Evolutionary conservation across 2,888 invertebrate species (phyloP), one percentile per base, ranked within the genome.

Genomic region (Platynereis dumerilii): DNA sequence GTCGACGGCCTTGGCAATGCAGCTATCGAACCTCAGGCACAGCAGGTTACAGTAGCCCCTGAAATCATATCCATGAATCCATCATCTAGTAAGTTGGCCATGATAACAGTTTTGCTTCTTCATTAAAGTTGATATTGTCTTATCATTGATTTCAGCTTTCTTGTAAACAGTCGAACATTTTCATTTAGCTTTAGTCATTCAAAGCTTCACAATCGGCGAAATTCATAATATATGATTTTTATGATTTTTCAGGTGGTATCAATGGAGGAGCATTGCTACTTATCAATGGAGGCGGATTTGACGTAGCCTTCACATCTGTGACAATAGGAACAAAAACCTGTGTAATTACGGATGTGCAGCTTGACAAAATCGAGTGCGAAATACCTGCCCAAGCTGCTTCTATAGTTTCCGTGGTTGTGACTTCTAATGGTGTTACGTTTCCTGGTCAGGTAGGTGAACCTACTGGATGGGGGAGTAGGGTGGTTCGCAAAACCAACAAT

Each of bases 241-340:
- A n/a, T n/a, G n/a, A n/a, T 34, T 34, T 7, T 34, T n/a, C n/a
- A 34, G 34, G 61, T 1, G 39, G 61, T 27, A 39, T 61, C 22
- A 22, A 24, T 3, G 61, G 61, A n/a, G 54, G 55, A 17, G 54
- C 28, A 12, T 12, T 10, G 12, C 26, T 61, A 2, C n/a, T 20
- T 17, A 20, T 61, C 5, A 42, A 22, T 20, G 61, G 61, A 2
- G 34, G 39, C 2, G 61, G 61, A 1, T 61, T 61, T n/a, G 39
- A 61, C 10, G 3, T 17, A 5, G 54, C 39, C n/a, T 20, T 12
- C n/a, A 55, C 55, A 22, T 12, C 39, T 2, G 55, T 61, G 24
- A 24, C n/a, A 17, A 24, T 61, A 15, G 55, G 54, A 2, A 26
- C 1, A 10, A 54, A 34, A 1, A 2, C 12, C 42, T 61, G 61